A percentile compares a stretch with the other conserved stretches of the same genome.
phyloP scores from a whole-genome alignment of 2,888 invertebrate species.

The Clepsis dumicolana region DNA sequence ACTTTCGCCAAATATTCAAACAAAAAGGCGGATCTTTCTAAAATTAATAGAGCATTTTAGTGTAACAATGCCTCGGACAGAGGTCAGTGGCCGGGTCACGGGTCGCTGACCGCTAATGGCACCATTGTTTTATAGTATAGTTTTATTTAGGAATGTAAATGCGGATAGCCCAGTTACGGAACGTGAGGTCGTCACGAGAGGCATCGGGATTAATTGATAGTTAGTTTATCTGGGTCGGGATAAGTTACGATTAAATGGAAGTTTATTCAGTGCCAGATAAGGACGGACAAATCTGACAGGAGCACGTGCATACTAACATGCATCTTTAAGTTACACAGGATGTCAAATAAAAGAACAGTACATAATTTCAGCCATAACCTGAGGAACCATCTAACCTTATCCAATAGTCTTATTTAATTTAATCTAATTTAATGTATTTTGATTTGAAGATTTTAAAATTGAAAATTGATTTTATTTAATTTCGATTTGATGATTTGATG shows the following conservation, averaged over 20 bases:
- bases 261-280: no score
- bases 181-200: constrained; percentile 12
- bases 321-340: no score
- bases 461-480: no score
- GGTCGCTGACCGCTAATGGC: constrained; percentile 34
- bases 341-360: no score
- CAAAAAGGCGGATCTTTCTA: constrained; percentile 60
- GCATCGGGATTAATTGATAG: neutral
- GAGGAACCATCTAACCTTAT: no score
- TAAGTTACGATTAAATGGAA: neutral
- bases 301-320: no score
- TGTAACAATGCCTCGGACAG: constrained; percentile 41
- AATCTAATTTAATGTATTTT: no score
- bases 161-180: constrained; percentile 48
- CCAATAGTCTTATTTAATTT: no score
- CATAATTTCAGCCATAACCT: no score
- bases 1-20: constrained; percentile 1
- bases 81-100: constrained; percentile 75
- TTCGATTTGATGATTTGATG: no score
- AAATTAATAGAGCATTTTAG: constrained; percentile 66
- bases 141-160: constrained; percentile 44
- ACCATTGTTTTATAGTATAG: constrained; percentile 48
- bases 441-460: no score
- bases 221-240: neutral
- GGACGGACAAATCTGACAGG: no score